phyloP scores from a whole-genome alignment of 2,888 invertebrate genomes.

The Limenitis camilla region DNA sequence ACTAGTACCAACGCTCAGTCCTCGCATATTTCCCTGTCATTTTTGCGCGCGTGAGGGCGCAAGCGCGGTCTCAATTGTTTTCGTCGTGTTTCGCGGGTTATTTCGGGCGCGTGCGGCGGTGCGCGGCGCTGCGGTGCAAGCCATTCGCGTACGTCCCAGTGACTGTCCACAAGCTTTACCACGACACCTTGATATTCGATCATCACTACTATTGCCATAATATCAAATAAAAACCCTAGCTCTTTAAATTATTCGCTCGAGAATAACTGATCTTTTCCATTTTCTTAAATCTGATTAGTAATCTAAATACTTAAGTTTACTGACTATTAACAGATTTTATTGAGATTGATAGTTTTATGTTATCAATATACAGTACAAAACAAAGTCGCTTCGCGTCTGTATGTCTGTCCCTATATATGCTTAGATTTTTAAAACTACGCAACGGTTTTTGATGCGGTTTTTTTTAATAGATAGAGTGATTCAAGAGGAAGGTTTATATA shows the following conservation, averaged over 20 bases:
- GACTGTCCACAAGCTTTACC: slow-evolving; percentile 50
- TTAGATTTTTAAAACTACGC: too few species aligned
- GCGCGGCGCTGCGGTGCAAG: slow-evolving; percentile 55
- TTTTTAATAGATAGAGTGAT: too few species aligned
- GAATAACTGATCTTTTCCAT: too few species aligned
- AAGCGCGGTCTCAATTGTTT: slow-evolving; percentile 67
- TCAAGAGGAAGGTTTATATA: too few species aligned
- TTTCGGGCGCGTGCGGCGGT: slow-evolving; percentile 59
- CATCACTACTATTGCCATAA: slow-evolving; percentile 25
- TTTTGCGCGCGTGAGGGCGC: slow-evolving; percentile 61
- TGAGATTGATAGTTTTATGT: too few species aligned
- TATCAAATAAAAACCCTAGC: background rate
- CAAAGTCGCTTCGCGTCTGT: too few species aligned
- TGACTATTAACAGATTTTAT: too few species aligned
- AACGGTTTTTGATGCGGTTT: too few species aligned
- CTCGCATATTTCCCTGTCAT: slow-evolving; percentile 61
- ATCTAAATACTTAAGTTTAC: too few species aligned
- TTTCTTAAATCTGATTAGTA: too few species aligned
- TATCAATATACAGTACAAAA: too few species aligned
- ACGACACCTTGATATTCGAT: slow-evolving; percentile 48
- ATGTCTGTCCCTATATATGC: too few species aligned
- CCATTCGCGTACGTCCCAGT: slow-evolving; percentile 54
- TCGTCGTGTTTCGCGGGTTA: slow-evolving; percentile 71
- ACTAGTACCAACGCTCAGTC: slow-evolving; percentile 27
- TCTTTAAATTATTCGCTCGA: background rate